phyloP scores from a whole-genome alignment of 2,888 invertebrate species.

The Pherbina coryleti region DNA sequence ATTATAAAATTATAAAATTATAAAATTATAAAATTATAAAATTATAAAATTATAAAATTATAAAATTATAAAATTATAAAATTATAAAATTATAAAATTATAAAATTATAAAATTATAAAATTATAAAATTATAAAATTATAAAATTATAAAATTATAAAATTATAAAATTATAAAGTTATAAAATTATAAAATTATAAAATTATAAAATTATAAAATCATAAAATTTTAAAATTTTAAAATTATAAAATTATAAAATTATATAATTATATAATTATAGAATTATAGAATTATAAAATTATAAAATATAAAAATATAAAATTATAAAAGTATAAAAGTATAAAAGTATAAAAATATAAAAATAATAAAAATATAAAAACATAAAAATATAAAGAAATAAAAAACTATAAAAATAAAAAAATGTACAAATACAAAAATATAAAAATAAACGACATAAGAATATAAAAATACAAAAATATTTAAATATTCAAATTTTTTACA shows the following conservation, averaged over 20 bases:
- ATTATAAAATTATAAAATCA: background rate
- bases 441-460: too few relatives aligned
- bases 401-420: too few relatives aligned
- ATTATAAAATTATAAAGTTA: background rate
- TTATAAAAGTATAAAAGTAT: too few relatives aligned
- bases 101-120: background rate
- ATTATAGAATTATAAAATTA: background rate
- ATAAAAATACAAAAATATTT: too few relatives aligned
- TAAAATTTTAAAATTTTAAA: background rate
- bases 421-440: too few relatives aligned
- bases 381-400: too few relatives aligned
- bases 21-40: background rate
- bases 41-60: background rate
- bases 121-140: background rate
- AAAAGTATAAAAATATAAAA: too few relatives aligned
- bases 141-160: background rate
- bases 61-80: background rate
- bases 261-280: background rate
- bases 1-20: background rate
- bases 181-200: background rate
- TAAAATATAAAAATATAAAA: background rate
- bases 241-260: background rate
- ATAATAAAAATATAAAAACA: too few relatives aligned
- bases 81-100: background rate
- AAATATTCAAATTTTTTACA: too few relatives aligned